Evolutionary conservation across 1,140 invertebrate genomes (phyloP).

Genomic region (Rhyacophila brunnea): DNA sequence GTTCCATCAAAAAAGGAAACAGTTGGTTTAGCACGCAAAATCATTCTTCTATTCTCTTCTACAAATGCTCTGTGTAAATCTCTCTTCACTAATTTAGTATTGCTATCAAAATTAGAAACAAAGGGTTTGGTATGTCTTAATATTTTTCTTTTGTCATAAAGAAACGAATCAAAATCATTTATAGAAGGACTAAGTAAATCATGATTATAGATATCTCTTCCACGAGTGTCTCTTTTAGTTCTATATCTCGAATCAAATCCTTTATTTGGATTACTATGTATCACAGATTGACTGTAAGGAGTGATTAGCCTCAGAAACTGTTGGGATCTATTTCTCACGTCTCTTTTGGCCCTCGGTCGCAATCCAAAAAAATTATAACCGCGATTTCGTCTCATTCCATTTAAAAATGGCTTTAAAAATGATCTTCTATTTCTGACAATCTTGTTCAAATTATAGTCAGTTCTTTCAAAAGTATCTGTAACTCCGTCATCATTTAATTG

Average conservation of each 20-base stretch:
- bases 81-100: too few relatives aligned
- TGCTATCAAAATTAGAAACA: too few relatives aligned
- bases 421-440: conserved; percentile 6
- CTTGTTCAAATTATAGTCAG: neutral
- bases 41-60: too few relatives aligned
- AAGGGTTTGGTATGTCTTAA: too few relatives aligned
- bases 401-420: conserved; percentile 1
- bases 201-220: neutral
- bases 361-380: conserved; percentile 25
- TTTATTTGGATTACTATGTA: neutral
- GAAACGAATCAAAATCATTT: neutral
- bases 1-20: too few relatives aligned
- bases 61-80: too few relatives aligned
- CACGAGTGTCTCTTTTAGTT: neutral
- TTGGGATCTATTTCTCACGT: conserved; percentile 14
- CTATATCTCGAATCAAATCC: too few relatives aligned
- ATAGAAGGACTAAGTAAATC: too few relatives aligned
- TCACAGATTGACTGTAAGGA: too few relatives aligned
- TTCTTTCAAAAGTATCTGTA: neutral
- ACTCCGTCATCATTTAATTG: neutral
- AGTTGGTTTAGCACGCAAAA: too few relatives aligned
- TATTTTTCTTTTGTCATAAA: neutral
- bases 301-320: neutral
- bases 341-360: conserved; percentile 18
- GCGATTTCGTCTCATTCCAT: conserved; percentile 3